Evolutionary conservation across 2,113 vertebrate genomes (phyloP), one percentile per base, ranked within the genome.

Genomic region (Orycteropus afer): DNA sequence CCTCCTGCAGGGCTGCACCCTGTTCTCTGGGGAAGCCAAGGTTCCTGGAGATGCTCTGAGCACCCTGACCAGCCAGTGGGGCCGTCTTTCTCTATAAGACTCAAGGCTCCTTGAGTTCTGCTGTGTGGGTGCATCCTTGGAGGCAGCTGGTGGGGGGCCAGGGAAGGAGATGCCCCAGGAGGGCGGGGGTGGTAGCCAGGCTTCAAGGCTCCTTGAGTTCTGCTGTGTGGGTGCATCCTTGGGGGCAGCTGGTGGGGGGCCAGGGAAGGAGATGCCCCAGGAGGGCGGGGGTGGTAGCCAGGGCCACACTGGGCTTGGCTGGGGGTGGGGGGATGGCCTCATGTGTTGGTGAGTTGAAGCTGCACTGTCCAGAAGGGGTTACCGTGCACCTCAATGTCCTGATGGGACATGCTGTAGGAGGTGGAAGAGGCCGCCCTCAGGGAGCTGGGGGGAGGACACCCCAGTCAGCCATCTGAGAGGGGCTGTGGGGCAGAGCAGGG

Each of bases 311-410:
- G 17, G 51, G 51, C 51, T 53, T 53, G 51, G 51, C 51, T 53
- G 51, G 51, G 51, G 51, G 49, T 11, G 6, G 49, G 51, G 51
- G 51, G 2, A 45, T 22, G 67, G 8, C 55, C 51, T 73, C 27
- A 11, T 0, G 37, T 49, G 69, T 59, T 23, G 69, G 20, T 17
- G 18, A 11, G 51, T 27, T 5, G 13, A 5, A 51, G 71, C n/a
- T 4, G 34, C 29, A 37, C 0, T 32, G 74, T n/a, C 49, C 2
- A 2, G 59, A 45, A 40, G 71, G 23, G 17, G 2, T 0, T 20
- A 20, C 25, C 0, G 20, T 2, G 79, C 61, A 65, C 67, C 76
- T 25, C 77, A 0, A 1, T 17, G 55, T 53, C 23, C 11, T 15
- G 59, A 27, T 7, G 45, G 59, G 59, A 57, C n/a, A 47, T 14